Conservation (phyloP, 2,113 vertebrate genomes). For the Cololabis saira region DNA sequence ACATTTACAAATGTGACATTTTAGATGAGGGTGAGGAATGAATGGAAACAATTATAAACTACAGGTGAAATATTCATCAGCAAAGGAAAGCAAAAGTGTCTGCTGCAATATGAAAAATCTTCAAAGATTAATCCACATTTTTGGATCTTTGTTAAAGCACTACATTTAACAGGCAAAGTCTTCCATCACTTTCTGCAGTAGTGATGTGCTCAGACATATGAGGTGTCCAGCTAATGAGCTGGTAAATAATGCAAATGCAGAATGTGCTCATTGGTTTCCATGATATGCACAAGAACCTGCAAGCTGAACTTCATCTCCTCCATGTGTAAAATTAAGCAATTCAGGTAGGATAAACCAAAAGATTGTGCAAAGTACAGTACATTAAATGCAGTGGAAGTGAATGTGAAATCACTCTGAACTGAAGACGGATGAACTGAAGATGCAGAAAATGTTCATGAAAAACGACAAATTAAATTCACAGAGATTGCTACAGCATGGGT, state of each 20-base stretch:
- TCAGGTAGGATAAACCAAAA: neutral
- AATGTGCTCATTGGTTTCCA: constrained; percentile 29
- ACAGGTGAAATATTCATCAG: constrained; percentile 19
- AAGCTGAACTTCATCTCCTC: constrained; percentile 15
- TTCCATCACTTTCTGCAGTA: constrained; percentile 30
- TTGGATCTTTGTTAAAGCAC: neutral
- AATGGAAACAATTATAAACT: constrained; percentile 32
- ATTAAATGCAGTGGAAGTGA: neutral
- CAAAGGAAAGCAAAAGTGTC: constrained; percentile 27
- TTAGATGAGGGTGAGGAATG: constrained; percentile 37
- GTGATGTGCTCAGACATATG: constrained; percentile 27
- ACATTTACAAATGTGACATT: constrained; percentile 68
- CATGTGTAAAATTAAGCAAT: constrained; percentile 27
- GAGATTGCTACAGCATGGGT: neutral
- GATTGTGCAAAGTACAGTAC: constrained; percentile 2
- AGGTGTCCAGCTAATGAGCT: constrained; percentile 40
- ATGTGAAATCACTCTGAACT: neutral
- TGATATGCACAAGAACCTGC: constrained; percentile 13
- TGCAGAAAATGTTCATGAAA: neutral
- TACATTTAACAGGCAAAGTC: constrained; percentile 20
- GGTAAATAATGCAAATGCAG: constrained; percentile 52
- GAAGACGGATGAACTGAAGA: neutral
- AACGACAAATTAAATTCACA: neutral
- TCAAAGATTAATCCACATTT: constrained; percentile 21
- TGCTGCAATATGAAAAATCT: neutral